Percentiles rank a stretch among this genome's conserved stretches.
Evolutionary conservation across 1,140 invertebrate genomes (phyloP).

Genomic region (Bombus vancouverensis): DNA sequence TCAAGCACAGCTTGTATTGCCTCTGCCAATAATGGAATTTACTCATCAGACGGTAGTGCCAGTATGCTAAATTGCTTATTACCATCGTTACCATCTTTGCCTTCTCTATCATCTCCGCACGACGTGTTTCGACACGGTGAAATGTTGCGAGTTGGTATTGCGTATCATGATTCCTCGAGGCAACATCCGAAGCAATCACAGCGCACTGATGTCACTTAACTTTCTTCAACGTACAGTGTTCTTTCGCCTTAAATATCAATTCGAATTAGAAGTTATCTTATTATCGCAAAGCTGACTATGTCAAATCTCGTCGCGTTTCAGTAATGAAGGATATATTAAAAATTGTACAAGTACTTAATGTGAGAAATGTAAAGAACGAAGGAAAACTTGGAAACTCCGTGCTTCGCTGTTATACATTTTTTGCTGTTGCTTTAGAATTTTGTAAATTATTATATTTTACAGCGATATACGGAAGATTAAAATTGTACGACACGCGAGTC

Average conservation of each 20-base stretch:
- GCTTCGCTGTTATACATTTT: background rate
- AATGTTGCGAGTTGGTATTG: slow-evolving; percentile 73
- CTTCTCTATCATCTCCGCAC: slow-evolving; percentile 70
- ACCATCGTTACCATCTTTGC: slow-evolving; percentile 69
- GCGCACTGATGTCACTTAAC: slow-evolving; percentile 71
- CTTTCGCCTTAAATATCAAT: background rate
- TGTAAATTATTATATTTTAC: background rate
- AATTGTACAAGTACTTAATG: background rate
- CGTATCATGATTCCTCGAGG: slow-evolving; percentile 72
- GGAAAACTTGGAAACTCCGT: background rate
- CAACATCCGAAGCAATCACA: slow-evolving; percentile 71
- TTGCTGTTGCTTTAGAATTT: background rate
- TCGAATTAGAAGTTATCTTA: background rate
- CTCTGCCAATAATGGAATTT: slow-evolving; percentile 68
- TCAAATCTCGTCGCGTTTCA: background rate
- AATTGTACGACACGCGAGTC: background rate
- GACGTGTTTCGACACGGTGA: slow-evolving; percentile 74
- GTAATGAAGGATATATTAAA: background rate
- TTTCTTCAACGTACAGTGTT: background rate
- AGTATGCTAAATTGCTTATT: slow-evolving; percentile 74
- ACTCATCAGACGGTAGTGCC: slow-evolving; percentile 69
- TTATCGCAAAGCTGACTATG: background rate
- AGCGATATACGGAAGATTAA: background rate
- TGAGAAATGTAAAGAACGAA: background rate
- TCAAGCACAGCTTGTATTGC: slow-evolving; percentile 62